Percentiles rank a stretch among this genome's conserved stretches.
phyloP scores from a whole-genome alignment of 2,888 invertebrate species.

The Fissipunctia ypsillon region DNA sequence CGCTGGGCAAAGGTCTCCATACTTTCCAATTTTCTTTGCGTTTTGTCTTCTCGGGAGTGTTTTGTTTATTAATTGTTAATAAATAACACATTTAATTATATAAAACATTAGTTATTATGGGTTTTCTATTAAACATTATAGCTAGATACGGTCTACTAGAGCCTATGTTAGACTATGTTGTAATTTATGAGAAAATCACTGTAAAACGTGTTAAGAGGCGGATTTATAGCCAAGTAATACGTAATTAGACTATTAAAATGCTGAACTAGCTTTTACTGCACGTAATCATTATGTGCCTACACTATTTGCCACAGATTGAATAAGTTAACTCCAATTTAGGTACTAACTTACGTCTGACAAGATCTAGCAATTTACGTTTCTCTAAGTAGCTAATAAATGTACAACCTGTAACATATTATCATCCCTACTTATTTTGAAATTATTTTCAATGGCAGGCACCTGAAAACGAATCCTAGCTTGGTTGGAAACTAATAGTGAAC shows the following conservation, averaged over 20 bases:
- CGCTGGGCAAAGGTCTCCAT: neutral
- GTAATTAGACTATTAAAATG: conserved; percentile 40
- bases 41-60: neutral
- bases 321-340: conserved; percentile 1
- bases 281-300: conserved; percentile 3
- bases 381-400: neutral
- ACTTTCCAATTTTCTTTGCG: neutral
- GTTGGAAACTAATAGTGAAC: neutral
- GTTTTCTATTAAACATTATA: neutral
- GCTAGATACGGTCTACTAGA: conserved; percentile 1
- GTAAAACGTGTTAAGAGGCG: conserved; percentile 18
- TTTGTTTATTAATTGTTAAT: conserved; percentile 14
- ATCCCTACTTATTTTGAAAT: neutral
- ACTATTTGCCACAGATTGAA: conserved; percentile 27
- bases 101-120: neutral
- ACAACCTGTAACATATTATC: neutral
- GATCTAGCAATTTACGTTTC: neutral
- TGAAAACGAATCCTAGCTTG: neutral
- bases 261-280: conserved; percentile 26
- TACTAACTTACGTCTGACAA: conserved; percentile 4
- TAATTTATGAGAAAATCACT: conserved; percentile 40
- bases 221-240: conserved; percentile 28
- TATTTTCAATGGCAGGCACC: neutral
- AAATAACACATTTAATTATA: too few species aligned
- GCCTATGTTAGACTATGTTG: neutral